These are phyloP conservation scores for Malacoraja senta DNA, from an alignment of 2,797 vertebrate species.

Conservation along the genomic window DNA sequence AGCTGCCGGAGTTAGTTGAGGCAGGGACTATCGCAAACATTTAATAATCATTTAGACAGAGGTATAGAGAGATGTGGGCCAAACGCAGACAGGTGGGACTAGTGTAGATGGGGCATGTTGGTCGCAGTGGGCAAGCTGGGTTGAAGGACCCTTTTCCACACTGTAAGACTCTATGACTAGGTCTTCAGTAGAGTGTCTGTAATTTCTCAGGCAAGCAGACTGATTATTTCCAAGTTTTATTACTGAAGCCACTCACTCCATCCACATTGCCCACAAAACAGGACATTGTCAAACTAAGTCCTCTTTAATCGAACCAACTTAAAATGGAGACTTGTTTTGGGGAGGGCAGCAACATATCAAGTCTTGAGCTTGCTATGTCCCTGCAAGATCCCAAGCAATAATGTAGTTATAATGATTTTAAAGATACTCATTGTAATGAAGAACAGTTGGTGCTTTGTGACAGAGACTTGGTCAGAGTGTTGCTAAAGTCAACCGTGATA, in stretches of 20 bases:
- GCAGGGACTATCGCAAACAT: too few species aligned
- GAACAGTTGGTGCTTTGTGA: not conserved
- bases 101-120: too few species aligned
- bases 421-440: conserved; percentile 24
- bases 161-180: not conserved
- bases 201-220: not conserved
- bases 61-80: too few species aligned
- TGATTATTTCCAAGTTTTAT: not conserved
- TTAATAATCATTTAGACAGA: too few species aligned
- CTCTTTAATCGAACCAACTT: not conserved
- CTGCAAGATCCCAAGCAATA: not conserved
- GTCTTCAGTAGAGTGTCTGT: not conserved
- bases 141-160: too few species aligned
- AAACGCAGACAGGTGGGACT: too few species aligned
- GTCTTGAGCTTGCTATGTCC: not conserved
- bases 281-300: not conserved
- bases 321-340: not conserved
- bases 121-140: too few species aligned
- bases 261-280: not conserved
- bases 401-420: not conserved
- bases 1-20: too few species aligned
- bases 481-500: not conserved
- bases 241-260: not conserved
- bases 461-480: not conserved
- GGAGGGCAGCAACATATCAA: not conserved